A percentile compares a stretch with the other conserved stretches of the same genome.
phyloP scores from a whole-genome alignment of 1,140 invertebrate genomes.

The Polyergus mexicanus region DNA sequence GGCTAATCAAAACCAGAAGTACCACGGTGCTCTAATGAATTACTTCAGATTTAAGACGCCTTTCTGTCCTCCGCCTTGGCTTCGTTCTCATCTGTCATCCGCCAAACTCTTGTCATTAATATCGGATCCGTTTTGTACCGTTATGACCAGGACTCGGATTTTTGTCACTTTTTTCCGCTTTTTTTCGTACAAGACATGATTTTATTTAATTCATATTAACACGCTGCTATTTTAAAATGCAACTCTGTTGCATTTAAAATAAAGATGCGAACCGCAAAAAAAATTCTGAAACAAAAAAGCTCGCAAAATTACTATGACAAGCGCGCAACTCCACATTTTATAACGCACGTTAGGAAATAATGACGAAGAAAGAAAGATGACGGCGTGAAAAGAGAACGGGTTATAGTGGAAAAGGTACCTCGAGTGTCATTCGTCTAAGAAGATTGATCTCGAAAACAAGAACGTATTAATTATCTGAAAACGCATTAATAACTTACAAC shows the following conservation, averaged over 20 bases:
- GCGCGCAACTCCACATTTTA: not conserved
- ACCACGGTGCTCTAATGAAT: constrained; percentile 45
- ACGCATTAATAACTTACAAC: not conserved
- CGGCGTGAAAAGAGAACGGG: too few species aligned
- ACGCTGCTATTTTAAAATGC: not conserved
- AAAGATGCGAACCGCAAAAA: not conserved
- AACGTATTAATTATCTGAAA: constrained; percentile 32
- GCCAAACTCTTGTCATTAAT: constrained; percentile 21
- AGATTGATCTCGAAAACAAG: not conserved
- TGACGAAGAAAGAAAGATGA: not conserved
- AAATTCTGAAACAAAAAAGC: not conserved
- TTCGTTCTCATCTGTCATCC: not conserved
- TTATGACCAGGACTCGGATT: not conserved
- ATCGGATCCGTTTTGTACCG: not conserved
- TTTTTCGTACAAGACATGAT: not conserved
- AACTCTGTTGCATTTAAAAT: too few species aligned
- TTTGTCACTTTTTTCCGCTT: not conserved
- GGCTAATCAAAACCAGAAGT: constrained; percentile 49
- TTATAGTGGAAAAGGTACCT: too few species aligned
- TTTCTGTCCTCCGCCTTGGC: not conserved
- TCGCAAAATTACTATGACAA: not conserved
- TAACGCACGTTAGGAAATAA: not conserved
- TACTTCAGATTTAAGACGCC: constrained; percentile 42
- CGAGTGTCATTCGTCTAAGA: constrained; percentile 10
- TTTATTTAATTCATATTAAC: constrained; percentile 9